phyloP scores from a whole-genome alignment of 2,888 invertebrate genomes.

The Eupithecia centaureata region DNA sequence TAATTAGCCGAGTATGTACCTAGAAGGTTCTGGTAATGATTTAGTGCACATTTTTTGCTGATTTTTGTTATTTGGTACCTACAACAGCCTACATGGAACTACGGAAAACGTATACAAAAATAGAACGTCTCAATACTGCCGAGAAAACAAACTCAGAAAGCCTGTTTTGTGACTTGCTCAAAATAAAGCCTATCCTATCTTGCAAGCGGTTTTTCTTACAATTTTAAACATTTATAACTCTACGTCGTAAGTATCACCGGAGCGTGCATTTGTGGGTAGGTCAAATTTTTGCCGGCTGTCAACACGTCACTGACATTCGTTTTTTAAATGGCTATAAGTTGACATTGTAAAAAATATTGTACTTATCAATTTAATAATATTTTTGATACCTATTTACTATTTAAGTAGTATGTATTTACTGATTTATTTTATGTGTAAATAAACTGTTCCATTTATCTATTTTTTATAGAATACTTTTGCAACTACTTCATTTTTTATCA shows the following conservation, averaged over 20 bases:
- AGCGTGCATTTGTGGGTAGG: constrained; percentile 74
- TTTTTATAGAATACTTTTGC: too few species aligned
- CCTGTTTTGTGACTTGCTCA: too few species aligned
- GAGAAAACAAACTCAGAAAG: too few species aligned
- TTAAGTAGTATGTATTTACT: background rate
- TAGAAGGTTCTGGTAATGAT: background rate
- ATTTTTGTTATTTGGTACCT: too few species aligned
- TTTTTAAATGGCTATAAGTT: constrained; percentile 33
- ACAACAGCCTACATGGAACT: too few species aligned
- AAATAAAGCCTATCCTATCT: too few species aligned
- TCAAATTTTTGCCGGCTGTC: constrained; percentile 69
- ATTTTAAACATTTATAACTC: constrained; percentile 49
- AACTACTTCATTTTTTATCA: too few species aligned
- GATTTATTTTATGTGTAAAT: background rate
- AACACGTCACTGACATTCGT: constrained; percentile 71
- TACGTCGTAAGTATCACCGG: constrained; percentile 52
- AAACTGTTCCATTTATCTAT: background rate
- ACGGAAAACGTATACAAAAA: too few species aligned
- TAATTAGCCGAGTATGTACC: too few species aligned
- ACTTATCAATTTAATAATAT: background rate
- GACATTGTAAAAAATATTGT: background rate
- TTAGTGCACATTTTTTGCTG: background rate
- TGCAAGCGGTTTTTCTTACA: background rate
- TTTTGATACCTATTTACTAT: background rate
- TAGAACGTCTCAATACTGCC: too few species aligned